Conservation (phyloP, 2,113 vertebrate species). For the Lasiurus cinereus region DNA sequence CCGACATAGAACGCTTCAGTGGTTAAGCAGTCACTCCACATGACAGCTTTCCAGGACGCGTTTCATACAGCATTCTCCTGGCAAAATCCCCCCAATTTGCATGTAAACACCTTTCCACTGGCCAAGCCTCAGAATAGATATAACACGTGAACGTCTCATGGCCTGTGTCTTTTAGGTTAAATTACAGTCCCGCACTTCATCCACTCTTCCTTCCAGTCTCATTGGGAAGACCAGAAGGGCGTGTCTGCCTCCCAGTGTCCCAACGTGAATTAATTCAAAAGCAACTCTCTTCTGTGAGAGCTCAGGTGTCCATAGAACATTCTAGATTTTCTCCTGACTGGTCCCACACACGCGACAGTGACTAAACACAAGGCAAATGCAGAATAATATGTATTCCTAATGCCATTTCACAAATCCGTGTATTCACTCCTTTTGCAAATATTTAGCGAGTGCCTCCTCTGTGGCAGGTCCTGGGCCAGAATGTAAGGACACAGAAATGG, state of each 20-base stretch:
- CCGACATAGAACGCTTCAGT: not conserved
- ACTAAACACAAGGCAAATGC: not conserved
- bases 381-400: not conserved
- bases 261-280: not conserved
- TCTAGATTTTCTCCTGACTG: not conserved
- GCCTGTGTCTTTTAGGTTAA: not conserved
- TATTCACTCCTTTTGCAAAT: not conserved
- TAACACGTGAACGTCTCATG: not conserved
- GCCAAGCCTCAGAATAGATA: not conserved
- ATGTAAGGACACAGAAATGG: not conserved
- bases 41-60: not conserved
- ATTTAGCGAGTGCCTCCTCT: not conserved
- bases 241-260: not conserved
- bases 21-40: not conserved
- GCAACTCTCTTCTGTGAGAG: not conserved
- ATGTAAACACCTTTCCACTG: not conserved
- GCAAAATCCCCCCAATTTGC: not conserved
- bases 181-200: not conserved
- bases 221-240: not conserved
- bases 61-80: not conserved
- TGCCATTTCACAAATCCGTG: not conserved
- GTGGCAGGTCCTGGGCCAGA: not conserved
- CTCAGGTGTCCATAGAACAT: not conserved
- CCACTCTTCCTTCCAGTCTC: not conserved
- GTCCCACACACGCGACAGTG: not conserved